Evolutionary conservation across 2,797 vertebrate species (phyloP), one percentile per base, ranked within the genome.

Genomic region (Anas georgica): DNA sequence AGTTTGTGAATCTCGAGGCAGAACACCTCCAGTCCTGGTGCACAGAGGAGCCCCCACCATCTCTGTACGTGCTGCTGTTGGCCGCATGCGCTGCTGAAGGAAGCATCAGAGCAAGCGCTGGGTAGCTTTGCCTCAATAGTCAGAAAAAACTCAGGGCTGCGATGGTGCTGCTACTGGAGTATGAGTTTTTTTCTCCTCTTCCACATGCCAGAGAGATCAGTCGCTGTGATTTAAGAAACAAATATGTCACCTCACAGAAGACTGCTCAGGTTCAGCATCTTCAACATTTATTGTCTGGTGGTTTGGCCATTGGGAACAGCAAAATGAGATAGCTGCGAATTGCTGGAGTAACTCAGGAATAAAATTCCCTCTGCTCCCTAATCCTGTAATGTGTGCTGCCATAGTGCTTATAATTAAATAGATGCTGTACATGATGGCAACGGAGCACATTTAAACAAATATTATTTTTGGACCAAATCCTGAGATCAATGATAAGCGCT

Each of bases 351-450:
- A 68, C 31, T 74, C 39, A 17, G 90, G 94, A 77, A 81, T 74
- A 93, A 77, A 94, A 37, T 76, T 95, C 93, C 93, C 83, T 83
- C 37, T 73, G 81, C 56, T 83, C 39, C 92, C 64, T 63, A 37
- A 67, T 50, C 37, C 82, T 64, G 21, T 31, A 31, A 50, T 2
- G 4, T 63, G 35, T 28, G 33, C 82, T 66, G 41, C 92, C 90
- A 52, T 41, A 54, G 52, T 12, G 91, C 58, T 79, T 41, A 3
- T 18, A 85, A 83, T 77, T 31, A 89, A 21, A 10, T 13, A 75
- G 33, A 2, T 50, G 1, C 56, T 58, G 73, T 45, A 25, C 8
- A 9, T 3, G 8, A 33, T 26, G 68, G n/a, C 77, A 83, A 1
- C 11, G 3, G 45, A 76, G 55, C 28, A 37, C 39, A 22, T 14